phyloP scores from a whole-genome alignment of 2,888 invertebrate species.

The Elegia similella region DNA sequence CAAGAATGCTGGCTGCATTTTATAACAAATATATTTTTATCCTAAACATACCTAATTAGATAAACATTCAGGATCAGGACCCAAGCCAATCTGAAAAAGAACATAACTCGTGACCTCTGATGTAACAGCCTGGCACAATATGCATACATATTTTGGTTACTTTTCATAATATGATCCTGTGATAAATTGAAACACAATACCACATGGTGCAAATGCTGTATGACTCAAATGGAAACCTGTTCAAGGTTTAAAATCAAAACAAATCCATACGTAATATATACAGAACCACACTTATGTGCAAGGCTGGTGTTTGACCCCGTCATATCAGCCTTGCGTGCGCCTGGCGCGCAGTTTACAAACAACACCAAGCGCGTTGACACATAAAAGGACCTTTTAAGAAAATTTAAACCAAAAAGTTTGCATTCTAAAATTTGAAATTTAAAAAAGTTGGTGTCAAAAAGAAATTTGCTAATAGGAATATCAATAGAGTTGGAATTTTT shows the following conservation, averaged over 20 bases:
- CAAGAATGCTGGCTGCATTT: too few relatives aligned
- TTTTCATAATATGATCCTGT: too few relatives aligned
- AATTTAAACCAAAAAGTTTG: not conserved
- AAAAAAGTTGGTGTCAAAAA: not conserved
- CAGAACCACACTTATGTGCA: not conserved
- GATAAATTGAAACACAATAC: too few relatives aligned
- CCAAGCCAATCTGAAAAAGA: too few relatives aligned
- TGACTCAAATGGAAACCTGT: conserved; percentile 5
- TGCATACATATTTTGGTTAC: too few relatives aligned
- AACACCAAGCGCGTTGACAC: not conserved
- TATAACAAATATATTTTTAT: too few relatives aligned
- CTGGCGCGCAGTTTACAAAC: not conserved
- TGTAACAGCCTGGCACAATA: too few relatives aligned
- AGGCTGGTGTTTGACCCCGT: not conserved
- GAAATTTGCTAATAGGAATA: not conserved
- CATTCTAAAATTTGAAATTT: not conserved
- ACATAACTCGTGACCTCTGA: too few relatives aligned
- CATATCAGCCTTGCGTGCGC: not conserved
- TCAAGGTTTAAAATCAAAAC: conserved; percentile 6
- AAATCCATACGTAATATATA: not conserved
- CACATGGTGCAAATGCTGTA: not conserved
- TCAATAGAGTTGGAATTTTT: not conserved
- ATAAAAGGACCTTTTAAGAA: not conserved
- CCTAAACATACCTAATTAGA: too few relatives aligned
- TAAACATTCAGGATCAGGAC: too few relatives aligned